These are phyloP conservation scores for Tokudaia muenninki DNA, from an alignment of 2,797 vertebrate species.

Conservation along the genomic window DNA sequence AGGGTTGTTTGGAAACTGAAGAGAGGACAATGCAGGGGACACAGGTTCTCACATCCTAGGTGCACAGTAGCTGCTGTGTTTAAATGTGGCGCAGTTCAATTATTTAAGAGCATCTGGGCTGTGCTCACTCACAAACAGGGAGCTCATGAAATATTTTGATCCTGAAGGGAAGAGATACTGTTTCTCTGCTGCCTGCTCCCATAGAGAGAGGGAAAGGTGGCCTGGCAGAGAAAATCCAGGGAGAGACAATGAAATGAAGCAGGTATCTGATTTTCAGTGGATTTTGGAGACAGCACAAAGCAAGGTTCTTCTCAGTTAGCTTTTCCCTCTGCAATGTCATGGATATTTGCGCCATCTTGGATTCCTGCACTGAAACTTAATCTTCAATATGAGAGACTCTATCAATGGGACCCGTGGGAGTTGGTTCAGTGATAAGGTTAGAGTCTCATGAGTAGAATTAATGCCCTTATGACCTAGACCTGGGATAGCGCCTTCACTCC, in stretches of 20 bases:
- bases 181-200: not conserved
- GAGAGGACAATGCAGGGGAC: not conserved
- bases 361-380: not conserved
- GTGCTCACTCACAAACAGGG: not conserved
- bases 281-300: not conserved
- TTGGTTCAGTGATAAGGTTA: not conserved
- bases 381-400: not conserved
- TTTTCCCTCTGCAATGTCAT: not conserved
- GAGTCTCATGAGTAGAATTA: not conserved
- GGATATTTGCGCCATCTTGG: not conserved
- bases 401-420: not conserved
- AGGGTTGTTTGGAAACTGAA: not conserved
- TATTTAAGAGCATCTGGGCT: constrained; percentile 40
- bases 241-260: not conserved
- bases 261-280: not conserved
- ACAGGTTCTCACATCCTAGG: not conserved
- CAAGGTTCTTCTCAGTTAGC: not conserved
- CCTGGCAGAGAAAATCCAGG: not conserved
- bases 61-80: not conserved
- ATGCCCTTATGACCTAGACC: not conserved
- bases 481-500: not conserved
- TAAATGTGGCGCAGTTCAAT: not conserved
- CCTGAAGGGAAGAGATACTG: not conserved
- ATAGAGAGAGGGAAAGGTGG: not conserved
- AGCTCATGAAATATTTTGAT: not conserved